A percentile compares a stretch with the other conserved stretches of the same genome.
Evolutionary conservation across 2,113 vertebrate species (phyloP).

Genomic region (Dendropsophus ebraccatus): DNA sequence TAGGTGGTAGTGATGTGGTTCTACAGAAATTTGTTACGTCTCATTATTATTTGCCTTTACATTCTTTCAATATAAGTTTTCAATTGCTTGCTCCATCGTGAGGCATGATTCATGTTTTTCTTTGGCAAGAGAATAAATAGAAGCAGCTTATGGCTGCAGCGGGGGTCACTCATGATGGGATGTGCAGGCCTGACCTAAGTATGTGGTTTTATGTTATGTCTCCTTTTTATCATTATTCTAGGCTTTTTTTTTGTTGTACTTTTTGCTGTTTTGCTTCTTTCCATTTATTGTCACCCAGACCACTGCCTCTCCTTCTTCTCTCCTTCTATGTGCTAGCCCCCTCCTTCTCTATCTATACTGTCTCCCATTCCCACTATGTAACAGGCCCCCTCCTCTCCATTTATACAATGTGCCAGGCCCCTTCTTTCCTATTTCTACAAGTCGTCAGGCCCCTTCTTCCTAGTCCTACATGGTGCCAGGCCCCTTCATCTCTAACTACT

Average conservation of each 20-base stretch:
- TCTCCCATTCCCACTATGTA: no score
- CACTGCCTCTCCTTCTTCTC: no score
- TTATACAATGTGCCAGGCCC: neutral
- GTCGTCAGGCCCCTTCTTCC: neutral
- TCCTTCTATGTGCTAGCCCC: no score
- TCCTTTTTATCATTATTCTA: neutral
- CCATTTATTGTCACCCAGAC: neutral
- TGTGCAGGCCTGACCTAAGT: neutral
- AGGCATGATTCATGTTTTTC: slow-evolving; percentile 16
- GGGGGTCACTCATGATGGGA: neutral
- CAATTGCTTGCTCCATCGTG: neutral
- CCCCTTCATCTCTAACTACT: no score
- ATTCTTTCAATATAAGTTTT: neutral
- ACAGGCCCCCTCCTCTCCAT: neutral
- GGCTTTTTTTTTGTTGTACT: neutral
- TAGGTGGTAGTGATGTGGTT: slow-evolving; percentile 3
- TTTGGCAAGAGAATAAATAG: neutral
- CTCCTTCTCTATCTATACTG: no score
- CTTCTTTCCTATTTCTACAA: neutral
- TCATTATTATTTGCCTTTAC: neutral
- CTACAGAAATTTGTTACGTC: neutral
- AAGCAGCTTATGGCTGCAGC: neutral
- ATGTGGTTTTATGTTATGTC: neutral
- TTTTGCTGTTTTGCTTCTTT: neutral
- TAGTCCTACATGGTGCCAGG: no score